Conservation (phyloP, 2,113 vertebrate genomes). For the Proteles cristata region DNA sequence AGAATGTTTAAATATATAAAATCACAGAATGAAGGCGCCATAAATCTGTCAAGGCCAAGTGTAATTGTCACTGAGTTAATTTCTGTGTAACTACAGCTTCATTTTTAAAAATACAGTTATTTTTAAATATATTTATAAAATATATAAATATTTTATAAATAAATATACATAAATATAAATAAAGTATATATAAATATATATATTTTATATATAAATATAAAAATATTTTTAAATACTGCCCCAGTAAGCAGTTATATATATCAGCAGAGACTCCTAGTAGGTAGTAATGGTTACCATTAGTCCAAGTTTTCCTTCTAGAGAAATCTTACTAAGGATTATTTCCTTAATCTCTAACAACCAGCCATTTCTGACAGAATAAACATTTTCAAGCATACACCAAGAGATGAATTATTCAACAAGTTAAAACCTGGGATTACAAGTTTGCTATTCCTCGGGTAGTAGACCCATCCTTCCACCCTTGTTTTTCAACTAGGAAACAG, state of each 20-base stretch:
- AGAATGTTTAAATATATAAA: background rate
- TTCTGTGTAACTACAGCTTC: slow-evolving; percentile 23
- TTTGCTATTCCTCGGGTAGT: background rate
- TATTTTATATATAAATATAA: too few species aligned
- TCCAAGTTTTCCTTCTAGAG: slow-evolving; percentile 35
- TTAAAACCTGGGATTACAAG: background rate
- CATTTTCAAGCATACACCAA: slow-evolving; percentile 6
- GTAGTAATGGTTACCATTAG: background rate
- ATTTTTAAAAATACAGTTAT: slow-evolving; percentile 17
- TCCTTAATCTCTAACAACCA: background rate
- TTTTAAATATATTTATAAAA: too few species aligned
- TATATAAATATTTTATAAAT: too few species aligned
- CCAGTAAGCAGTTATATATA: background rate
- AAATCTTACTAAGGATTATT: slow-evolving; percentile 36
- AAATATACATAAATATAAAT: too few species aligned
- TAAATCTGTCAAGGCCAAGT: background rate
- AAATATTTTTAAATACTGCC: background rate
- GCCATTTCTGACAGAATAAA: slow-evolving; percentile 19
- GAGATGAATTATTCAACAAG: background rate
- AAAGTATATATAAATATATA: too few species aligned
- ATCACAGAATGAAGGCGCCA: background rate
- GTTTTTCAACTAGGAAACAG: slow-evolving; percentile 5
- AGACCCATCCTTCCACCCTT: background rate
- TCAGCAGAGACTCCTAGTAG: background rate
- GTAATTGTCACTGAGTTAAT: background rate